Evolutionary conservation across 2,888 invertebrate species (phyloP).

Genomic region (Troilus luridus): DNA sequence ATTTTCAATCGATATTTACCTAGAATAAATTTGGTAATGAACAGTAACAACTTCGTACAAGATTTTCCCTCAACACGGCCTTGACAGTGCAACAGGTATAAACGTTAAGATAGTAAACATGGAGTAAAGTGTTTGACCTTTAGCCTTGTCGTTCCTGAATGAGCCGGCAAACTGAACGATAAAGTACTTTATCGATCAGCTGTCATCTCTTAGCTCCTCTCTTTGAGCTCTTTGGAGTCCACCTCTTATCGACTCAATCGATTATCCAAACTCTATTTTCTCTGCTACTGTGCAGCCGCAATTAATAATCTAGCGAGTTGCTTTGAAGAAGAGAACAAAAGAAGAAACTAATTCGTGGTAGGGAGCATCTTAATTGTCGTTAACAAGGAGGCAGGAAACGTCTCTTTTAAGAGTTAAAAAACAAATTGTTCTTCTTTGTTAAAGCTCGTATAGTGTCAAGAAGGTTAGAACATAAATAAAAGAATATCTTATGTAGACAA

Average conservation of each 20-base stretch:
- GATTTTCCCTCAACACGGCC: not conserved
- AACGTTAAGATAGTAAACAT: not conserved
- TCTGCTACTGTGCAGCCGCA: not conserved
- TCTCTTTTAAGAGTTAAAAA: not conserved
- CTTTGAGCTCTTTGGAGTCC: slow-evolving; percentile 25
- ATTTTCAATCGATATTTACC: not conserved
- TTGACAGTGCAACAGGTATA: slow-evolving; percentile 22
- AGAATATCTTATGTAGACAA: no score
- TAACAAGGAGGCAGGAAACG: not conserved
- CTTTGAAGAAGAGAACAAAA: not conserved
- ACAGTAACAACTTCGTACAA: not conserved
- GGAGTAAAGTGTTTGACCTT: slow-evolving; percentile 27
- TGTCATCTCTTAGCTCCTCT: slow-evolving; percentile 16
- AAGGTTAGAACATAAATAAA: not conserved
- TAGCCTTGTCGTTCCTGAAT: not conserved
- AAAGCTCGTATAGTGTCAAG: no score
- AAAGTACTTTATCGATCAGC: not conserved
- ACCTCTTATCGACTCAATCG: not conserved
- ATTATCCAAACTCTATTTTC: not conserved
- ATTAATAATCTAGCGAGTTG: not conserved
- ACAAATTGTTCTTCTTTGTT: not conserved
- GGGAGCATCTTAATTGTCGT: not conserved
- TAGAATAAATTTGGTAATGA: not conserved
- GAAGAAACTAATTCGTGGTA: not conserved
- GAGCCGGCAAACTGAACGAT: not conserved